Conservation (phyloP, 2,113 vertebrate genomes). For the Leptobrachium ailaonicum region DNA sequence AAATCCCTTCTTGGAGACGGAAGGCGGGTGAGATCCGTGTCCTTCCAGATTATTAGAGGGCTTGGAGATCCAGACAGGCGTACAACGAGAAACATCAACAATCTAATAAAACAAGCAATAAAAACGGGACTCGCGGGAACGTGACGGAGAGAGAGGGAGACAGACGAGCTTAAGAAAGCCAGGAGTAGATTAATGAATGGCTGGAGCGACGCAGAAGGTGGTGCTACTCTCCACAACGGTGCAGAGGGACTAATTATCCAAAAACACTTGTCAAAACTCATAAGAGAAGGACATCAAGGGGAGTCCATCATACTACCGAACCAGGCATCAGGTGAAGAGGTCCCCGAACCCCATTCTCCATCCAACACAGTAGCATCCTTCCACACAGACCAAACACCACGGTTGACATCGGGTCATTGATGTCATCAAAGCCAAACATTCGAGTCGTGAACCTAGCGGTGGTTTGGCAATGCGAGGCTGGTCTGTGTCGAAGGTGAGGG, state of each 20-base stretch:
- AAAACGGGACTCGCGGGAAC: slow-evolving; percentile 8
- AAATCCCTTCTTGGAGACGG: slow-evolving; percentile 9
- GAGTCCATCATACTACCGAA: too few relatives aligned
- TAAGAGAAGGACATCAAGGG: too few relatives aligned
- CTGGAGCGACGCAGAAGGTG: background rate
- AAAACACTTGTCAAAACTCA: background rate
- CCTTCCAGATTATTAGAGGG: slow-evolving; percentile 30
- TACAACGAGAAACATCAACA: slow-evolving; percentile 33
- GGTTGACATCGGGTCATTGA: too few relatives aligned
- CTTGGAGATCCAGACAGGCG: slow-evolving; percentile 33
- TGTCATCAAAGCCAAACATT: too few relatives aligned
- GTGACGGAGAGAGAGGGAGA: background rate
- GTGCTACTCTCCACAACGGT: background rate
- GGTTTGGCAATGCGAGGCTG: too few relatives aligned
- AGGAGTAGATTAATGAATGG: too few relatives aligned
- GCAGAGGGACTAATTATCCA: background rate
- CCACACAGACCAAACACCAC: too few relatives aligned
- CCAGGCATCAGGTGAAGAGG: too few relatives aligned
- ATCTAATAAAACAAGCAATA: slow-evolving; percentile 39
- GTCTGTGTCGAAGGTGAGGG: too few relatives aligned
- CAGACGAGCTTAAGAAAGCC: background rate
- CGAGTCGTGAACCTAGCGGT: too few relatives aligned
- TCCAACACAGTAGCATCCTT: too few relatives aligned
- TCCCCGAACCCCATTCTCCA: too few relatives aligned
- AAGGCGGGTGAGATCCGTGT: background rate